phyloP scores from a whole-genome alignment of 2,888 invertebrate species.

The Aricia artaxerxes region DNA sequence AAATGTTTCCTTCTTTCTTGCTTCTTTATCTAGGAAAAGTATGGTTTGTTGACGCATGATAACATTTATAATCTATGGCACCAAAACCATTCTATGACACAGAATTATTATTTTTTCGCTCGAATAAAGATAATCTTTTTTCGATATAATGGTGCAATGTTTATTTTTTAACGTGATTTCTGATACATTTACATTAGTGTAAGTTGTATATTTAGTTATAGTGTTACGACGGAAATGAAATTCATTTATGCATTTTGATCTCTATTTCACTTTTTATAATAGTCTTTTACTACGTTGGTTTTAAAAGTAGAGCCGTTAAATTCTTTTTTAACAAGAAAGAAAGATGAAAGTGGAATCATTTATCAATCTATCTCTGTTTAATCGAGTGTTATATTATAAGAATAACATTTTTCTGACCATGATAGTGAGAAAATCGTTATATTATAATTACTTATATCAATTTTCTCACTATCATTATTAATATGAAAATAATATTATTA shows the following conservation, averaged over 20 bases:
- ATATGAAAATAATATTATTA: too few relatives aligned
- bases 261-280: conserved; percentile 24
- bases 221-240: conserved; percentile 12
- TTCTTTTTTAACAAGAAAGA: background rate
- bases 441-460: too few relatives aligned
- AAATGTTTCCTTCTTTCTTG: too few relatives aligned
- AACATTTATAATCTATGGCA: too few relatives aligned
- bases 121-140: conserved; percentile 21
- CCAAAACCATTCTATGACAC: background rate
- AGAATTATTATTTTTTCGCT: background rate
- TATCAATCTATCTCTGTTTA: too few relatives aligned
- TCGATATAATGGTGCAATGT: conserved; percentile 27
- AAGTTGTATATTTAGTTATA: conserved; percentile 25
- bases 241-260: conserved; percentile 23
- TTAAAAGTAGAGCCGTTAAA: background rate
- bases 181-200: conserved; percentile 12
- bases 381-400: too few relatives aligned
- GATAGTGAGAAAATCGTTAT: too few relatives aligned
- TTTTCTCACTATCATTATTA: too few relatives aligned
- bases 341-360: too few relatives aligned
- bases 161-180: conserved; percentile 19
- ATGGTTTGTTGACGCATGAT: too few relatives aligned
- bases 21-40: too few relatives aligned
- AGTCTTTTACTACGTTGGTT: conserved; percentile 4
- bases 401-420: too few relatives aligned